Evolutionary conservation across 2,113 vertebrate species (phyloP).

Genomic region (Origma solitaria): DNA sequence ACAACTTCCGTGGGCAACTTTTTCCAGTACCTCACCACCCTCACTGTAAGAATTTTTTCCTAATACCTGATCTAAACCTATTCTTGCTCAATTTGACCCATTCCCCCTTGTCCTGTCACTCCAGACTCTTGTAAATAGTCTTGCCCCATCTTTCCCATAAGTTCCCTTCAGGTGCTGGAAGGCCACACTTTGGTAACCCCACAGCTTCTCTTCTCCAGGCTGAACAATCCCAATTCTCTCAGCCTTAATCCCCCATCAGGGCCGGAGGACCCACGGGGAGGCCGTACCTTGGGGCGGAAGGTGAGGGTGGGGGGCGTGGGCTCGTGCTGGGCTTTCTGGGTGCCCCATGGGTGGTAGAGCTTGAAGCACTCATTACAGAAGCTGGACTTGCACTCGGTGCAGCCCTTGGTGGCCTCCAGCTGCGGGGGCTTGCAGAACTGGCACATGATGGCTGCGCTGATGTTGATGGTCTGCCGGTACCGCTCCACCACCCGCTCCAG

Average conservation of each 20-base stretch:
- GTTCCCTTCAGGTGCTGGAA: not conserved
- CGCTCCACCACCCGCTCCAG: conserved; percentile 94
- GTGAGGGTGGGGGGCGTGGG: conserved; percentile 90
- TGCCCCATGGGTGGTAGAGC: conserved; percentile 97
- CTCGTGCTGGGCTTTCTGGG: conserved; percentile 92
- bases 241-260: not conserved
- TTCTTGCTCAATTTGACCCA: not conserved
- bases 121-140: not conserved
- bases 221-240: not conserved
- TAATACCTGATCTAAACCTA: not conserved
- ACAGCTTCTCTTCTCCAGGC: not conserved
- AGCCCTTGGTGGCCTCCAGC: conserved; percentile 94
- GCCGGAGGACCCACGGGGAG: not conserved
- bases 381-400: conserved; percentile 91
- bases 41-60: not conserved
- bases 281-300: conserved; percentile 89
- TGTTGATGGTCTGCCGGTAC: conserved; percentile 75
- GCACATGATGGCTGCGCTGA: conserved; percentile 86
- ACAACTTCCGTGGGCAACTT: not conserved
- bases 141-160: not conserved
- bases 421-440: conserved; percentile 91
- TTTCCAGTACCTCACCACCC: too few relatives aligned
- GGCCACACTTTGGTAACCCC: not conserved
- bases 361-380: conserved; percentile 99
- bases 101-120: too few relatives aligned